Evolutionary conservation across 2,113 vertebrate species (phyloP).

Genomic region (Lethenteron camtschaticum): DNA sequence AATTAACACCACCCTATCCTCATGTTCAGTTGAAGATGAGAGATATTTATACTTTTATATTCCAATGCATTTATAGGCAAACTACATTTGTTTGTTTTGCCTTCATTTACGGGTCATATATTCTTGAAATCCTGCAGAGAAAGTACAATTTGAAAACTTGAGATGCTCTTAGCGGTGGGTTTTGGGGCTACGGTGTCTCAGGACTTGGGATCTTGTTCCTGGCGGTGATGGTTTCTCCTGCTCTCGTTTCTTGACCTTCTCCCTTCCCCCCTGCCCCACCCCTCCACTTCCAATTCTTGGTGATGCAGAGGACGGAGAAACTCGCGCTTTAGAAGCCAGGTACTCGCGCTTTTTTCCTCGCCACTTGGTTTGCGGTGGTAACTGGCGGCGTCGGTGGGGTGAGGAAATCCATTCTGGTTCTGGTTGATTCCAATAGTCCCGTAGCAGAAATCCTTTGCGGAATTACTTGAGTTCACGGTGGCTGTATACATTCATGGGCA

Average conservation of each 20-base stretch:
- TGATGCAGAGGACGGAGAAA: slow-evolving; percentile 87
- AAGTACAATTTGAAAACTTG: not conserved
- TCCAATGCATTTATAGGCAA: no score
- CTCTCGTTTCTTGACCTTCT: slow-evolving; percentile 26
- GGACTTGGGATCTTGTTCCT: slow-evolving; percentile 33
- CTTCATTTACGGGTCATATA: no score
- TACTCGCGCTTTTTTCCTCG: slow-evolving; percentile 21
- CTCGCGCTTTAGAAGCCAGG: slow-evolving; percentile 91
- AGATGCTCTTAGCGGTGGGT: not conserved
- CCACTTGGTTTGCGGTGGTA: slow-evolving; percentile 10
- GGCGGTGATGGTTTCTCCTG: slow-evolving; percentile 21
- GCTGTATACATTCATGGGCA: slow-evolving; percentile 9
- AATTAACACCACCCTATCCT: no score
- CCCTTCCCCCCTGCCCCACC: slow-evolving; percentile 21
- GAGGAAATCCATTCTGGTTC: slow-evolving; percentile 5
- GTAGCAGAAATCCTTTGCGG: slow-evolving; percentile 14
- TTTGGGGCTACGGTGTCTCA: slow-evolving; percentile 14
- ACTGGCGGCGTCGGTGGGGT: slow-evolving; percentile 16
- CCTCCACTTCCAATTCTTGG: slow-evolving; percentile 31
- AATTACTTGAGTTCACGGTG: slow-evolving; percentile 24
- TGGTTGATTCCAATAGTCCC: slow-evolving; percentile 7
- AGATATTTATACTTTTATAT: no score
- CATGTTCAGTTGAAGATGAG: no score
- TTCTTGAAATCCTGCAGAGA: slow-evolving; percentile 16
- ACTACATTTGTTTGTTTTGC: no score